These are phyloP conservation scores for Hipparchia semele DNA, from an alignment of 2,888 invertebrate genomes.

Conservation along the genomic window DNA sequence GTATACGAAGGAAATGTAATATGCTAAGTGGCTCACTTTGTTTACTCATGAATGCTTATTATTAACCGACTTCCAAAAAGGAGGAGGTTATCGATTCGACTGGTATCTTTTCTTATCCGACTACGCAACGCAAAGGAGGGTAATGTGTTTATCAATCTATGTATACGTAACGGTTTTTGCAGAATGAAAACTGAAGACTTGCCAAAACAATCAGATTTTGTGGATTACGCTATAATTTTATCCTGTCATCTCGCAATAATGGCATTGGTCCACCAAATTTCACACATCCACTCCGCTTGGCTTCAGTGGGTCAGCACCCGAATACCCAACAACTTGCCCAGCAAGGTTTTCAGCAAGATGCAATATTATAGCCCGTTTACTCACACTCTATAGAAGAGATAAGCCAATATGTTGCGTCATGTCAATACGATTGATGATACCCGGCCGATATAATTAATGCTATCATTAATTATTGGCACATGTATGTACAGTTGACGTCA, in stretches of 20 bases:
- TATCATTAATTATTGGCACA: slow-evolving; percentile 18
- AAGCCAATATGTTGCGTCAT: slow-evolving; percentile 23
- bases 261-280: no score
- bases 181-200: no score
- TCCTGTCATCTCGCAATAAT: no score
- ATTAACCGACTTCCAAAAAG: neutral
- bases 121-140: no score
- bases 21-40: neutral
- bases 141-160: no score
- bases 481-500: neutral
- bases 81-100: no score
- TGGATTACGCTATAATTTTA: no score
- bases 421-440: slow-evolving; percentile 30
- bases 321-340: neutral
- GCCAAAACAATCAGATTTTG: no score
- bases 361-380: neutral
- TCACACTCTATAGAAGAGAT: neutral
- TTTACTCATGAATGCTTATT: neutral
- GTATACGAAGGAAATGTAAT: neutral
- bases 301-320: no score
- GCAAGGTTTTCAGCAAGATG: neutral
- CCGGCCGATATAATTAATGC: slow-evolving; percentile 25
- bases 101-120: no score
- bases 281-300: no score
- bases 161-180: no score